A percentile compares a stretch with the other conserved stretches of the same genome.
Conservation (phyloP, 2,113 vertebrate species). For the Rhineura floridana region DNA sequence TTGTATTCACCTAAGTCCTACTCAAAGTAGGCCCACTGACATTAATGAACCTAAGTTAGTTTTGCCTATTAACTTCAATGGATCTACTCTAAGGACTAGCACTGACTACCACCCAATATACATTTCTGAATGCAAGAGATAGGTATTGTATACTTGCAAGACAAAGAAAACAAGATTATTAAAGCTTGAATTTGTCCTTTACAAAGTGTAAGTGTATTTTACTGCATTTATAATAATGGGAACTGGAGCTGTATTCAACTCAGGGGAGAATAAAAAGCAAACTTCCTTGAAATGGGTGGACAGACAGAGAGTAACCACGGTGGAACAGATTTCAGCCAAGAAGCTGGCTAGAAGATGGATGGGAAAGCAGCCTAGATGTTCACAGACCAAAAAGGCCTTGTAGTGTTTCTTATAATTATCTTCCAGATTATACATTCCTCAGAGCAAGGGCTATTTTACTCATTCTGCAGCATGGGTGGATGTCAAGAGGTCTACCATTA, state of each 20-base stretch:
- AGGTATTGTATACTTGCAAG: neutral
- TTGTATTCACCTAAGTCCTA: too few species aligned
- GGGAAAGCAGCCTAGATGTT: neutral
- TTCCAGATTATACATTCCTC: neutral
- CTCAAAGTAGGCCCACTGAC: too few species aligned
- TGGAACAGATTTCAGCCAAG: neutral
- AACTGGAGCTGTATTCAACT: neutral
- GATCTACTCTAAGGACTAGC: too few species aligned
- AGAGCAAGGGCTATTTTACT: constrained; percentile 13
- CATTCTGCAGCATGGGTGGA: neutral
- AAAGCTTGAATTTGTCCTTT: neutral
- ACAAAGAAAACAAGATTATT: neutral
- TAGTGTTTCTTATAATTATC: constrained; percentile 12
- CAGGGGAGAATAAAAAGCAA: neutral
- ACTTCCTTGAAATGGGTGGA: neutral
- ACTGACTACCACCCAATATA: too few species aligned
- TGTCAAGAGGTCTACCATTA: neutral
- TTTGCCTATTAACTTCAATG: too few species aligned
- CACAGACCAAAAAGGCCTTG: neutral
- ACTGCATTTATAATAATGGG: neutral
- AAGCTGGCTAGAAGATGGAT: constrained; percentile 4
- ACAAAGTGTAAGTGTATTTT: neutral
- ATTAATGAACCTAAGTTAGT: too few species aligned
- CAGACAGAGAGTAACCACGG: neutral
- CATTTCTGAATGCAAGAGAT: neutral